phyloP scores from a whole-genome alignment of 2,113 vertebrate genomes.

The Climacteris rufus region DNA sequence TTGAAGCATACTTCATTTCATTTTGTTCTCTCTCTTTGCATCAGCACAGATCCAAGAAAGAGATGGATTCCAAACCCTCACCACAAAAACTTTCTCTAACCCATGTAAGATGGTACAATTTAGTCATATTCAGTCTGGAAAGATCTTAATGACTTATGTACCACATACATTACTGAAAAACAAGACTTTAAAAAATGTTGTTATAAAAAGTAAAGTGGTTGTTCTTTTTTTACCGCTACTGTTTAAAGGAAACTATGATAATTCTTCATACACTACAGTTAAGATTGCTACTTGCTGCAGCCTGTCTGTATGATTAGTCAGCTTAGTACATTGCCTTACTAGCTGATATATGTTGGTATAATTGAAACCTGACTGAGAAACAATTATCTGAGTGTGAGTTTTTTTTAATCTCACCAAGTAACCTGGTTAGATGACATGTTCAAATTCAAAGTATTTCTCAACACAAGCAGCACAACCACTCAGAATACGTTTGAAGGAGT shows the following conservation, averaged over 20 bases:
- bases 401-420: background rate
- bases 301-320: background rate
- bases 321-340: background rate
- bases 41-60: background rate
- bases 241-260: background rate
- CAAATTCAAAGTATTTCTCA: background rate
- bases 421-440: background rate
- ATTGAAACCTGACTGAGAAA: background rate
- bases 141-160: background rate
- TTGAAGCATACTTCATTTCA: background rate
- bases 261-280: background rate
- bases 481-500: background rate
- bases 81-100: fast-evolving
- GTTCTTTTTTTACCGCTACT: background rate
- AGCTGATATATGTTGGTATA: background rate
- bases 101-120: background rate
- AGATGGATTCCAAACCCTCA: background rate
- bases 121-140: background rate
- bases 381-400: background rate
- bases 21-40: background rate
- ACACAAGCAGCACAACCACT: background rate
- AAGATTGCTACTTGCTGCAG: background rate
- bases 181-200: fast-evolving
- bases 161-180: background rate
- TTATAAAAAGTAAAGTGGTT: background rate